phyloP scores from a whole-genome alignment of 2,888 invertebrate species.

The Halictus ligatus region DNA sequence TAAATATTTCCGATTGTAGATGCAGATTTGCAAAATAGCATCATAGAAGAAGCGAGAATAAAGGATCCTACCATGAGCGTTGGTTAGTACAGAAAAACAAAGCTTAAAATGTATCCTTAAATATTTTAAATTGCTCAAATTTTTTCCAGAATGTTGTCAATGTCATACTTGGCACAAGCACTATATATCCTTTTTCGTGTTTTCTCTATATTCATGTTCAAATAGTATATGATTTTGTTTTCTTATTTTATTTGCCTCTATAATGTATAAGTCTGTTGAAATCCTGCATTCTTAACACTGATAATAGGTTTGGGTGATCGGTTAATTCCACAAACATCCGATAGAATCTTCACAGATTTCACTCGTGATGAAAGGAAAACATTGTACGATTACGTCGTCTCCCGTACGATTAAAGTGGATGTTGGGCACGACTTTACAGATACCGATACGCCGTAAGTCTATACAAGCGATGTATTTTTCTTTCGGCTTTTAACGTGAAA shows the following conservation, averaged over 20 bases:
- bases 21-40: conserved; percentile 82
- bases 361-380: conserved; percentile 81
- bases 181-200: conserved; percentile 83
- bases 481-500: background rate
- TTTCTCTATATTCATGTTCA: conserved; percentile 66
- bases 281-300: conserved; percentile 71
- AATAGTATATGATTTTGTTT: conserved; percentile 22
- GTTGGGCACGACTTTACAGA: conserved; percentile 80
- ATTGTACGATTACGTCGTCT: conserved; percentile 81
- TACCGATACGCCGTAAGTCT: conserved; percentile 75
- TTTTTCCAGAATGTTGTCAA: conserved; percentile 81
- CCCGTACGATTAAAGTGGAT: conserved; percentile 78
- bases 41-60: conserved; percentile 76
- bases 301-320: conserved; percentile 79
- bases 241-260: conserved; percentile 36
- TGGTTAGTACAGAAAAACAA: conserved; percentile 74
- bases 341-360: conserved; percentile 82
- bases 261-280: conserved; percentile 46
- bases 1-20: conserved; percentile 76
- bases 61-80: conserved; percentile 74
- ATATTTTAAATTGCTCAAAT: conserved; percentile 70
- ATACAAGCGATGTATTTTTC: background rate
- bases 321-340: conserved; percentile 82
- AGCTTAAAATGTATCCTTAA: conserved; percentile 30
- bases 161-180: conserved; percentile 78